Conservation (phyloP, 2,113 vertebrate genomes). For the human (Homo sapiens) region DNA sequence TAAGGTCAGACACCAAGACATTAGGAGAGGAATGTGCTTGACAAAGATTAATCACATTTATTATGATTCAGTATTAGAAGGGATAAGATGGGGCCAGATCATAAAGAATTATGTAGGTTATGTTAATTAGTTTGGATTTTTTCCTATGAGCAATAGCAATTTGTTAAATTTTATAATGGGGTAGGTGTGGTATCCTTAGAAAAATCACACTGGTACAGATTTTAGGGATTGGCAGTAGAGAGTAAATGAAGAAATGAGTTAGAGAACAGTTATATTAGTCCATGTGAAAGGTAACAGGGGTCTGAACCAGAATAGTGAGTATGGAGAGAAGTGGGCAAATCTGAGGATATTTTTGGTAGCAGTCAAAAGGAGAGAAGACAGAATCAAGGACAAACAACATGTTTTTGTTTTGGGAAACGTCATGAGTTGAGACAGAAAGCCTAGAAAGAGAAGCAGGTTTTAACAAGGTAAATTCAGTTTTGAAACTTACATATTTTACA, state of each 20-base stretch:
- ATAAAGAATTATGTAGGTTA: not conserved
- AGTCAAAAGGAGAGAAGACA: not conserved
- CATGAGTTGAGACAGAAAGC: not conserved
- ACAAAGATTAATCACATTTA: slow-evolving; percentile 3
- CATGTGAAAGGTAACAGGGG: not conserved
- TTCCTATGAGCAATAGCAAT: not conserved
- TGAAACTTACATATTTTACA: not conserved
- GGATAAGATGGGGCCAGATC: not conserved
- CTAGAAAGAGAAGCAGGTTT: not conserved
- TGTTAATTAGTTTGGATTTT: not conserved
- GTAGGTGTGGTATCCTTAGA: not conserved
- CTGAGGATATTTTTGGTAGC: not conserved
- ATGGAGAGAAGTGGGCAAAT: not conserved
- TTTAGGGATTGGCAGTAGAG: not conserved
- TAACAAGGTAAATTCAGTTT: not conserved
- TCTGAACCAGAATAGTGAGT: not conserved
- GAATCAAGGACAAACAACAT: not conserved
- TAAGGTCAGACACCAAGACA: not conserved
- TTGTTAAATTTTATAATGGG: not conserved
- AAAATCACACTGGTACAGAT: not conserved
- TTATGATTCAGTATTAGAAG: not conserved
- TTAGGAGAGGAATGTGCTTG: not conserved
- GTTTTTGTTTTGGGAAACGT: not conserved
- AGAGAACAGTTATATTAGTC: not conserved
- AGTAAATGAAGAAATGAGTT: not conserved